Evolutionary conservation across 2,113 vertebrate genomes (phyloP).

Genomic region (Physeter macrocephalus): DNA sequence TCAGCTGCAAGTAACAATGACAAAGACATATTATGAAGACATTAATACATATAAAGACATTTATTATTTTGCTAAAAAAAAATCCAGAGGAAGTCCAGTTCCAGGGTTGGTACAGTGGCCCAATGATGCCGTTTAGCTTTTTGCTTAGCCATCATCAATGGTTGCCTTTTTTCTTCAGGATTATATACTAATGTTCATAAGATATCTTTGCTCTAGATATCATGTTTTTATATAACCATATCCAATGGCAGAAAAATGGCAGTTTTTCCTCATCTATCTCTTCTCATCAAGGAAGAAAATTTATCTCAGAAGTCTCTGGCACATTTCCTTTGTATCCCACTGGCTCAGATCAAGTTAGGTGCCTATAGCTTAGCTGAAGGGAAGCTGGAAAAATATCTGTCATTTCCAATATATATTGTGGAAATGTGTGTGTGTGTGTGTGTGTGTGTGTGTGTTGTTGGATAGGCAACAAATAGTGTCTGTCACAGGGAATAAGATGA

Average conservation of each 20-base stretch:
- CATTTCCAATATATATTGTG: not conserved
- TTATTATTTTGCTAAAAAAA: slow-evolving; percentile 33
- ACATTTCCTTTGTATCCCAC: not conserved
- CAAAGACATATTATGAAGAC: slow-evolving; percentile 6
- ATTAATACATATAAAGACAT: slow-evolving; percentile 27
- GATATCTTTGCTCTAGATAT: not conserved
- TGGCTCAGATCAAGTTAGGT: not conserved
- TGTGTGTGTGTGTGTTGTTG: not conserved
- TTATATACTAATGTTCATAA: not conserved
- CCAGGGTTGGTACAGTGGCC: not conserved
- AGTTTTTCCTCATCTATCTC: not conserved
- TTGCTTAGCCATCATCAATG: not conserved
- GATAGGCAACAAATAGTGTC: not conserved
- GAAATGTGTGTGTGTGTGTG: not conserved
- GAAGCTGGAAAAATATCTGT: not conserved
- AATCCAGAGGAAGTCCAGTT: not conserved
- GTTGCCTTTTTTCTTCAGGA: not conserved
- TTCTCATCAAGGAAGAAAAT: slow-evolving; percentile 17
- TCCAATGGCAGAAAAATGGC: not conserved
- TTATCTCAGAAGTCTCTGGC: slow-evolving; percentile 14
- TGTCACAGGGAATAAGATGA: not conserved
- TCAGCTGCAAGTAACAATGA: slow-evolving; percentile 18
- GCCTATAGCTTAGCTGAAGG: not conserved
- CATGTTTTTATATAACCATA: not conserved
- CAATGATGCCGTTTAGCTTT: not conserved